These are phyloP conservation scores for Trochalopteron elliotii DNA, from an alignment of 2,113 vertebrate genomes.

Conservation along the genomic window DNA sequence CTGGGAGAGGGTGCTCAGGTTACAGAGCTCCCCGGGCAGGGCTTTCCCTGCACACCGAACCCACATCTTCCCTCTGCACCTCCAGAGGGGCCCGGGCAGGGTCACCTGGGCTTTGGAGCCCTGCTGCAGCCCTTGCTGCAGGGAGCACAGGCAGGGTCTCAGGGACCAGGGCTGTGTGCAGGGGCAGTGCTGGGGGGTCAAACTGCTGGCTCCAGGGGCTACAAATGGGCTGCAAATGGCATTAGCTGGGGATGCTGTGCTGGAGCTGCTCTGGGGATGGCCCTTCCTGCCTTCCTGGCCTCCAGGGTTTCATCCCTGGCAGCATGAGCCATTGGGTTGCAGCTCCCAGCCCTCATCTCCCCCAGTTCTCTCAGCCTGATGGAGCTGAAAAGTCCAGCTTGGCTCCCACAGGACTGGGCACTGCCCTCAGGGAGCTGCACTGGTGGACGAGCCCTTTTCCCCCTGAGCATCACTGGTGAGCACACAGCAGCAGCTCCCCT, in stretches of 20 bases:
- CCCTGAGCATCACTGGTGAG: accelerated
- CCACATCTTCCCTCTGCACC: background rate
- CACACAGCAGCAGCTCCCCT: background rate
- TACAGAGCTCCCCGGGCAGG: background rate
- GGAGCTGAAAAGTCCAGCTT: background rate
- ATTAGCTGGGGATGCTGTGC: background rate
- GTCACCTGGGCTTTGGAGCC: background rate
- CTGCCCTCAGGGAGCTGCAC: background rate
- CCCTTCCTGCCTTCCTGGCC: background rate
- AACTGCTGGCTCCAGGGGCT: accelerated
- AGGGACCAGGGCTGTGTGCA: accelerated
- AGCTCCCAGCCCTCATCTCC: background rate
- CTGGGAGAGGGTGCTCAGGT: background rate
- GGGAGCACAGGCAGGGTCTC: accelerated
- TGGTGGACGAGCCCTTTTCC: accelerated
- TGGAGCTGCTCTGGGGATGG: background rate
- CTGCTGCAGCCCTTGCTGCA: background rate
- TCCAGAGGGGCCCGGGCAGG: background rate
- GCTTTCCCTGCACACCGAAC: background rate
- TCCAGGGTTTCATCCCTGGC: background rate
- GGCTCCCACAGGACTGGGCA: accelerated
- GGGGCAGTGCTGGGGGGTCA: background rate
- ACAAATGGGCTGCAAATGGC: accelerated
- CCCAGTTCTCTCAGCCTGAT: background rate
- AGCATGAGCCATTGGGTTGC: accelerated